Conservation (phyloP, 2,888 invertebrate genomes). For the Laothoe populi region DNA sequence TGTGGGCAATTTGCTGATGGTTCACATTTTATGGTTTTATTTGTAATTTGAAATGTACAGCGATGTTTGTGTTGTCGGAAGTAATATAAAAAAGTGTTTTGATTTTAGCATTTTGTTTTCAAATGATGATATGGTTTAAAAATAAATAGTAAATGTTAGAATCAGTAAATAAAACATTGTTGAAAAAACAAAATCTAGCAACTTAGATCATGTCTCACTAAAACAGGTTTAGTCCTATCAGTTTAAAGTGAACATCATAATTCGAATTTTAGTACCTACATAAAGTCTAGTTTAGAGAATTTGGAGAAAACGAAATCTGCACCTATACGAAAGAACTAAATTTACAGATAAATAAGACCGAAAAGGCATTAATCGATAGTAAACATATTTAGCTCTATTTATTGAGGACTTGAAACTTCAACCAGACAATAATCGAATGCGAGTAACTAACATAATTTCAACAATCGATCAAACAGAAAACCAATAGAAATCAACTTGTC, state of each 20-base stretch:
- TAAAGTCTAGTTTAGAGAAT: too few relatives aligned
- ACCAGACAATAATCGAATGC: background rate
- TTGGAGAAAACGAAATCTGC: too few relatives aligned
- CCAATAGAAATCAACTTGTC: constrained; percentile 57
- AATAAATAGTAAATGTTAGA: too few relatives aligned
- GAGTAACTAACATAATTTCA: constrained; percentile 21
- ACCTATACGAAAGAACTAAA: too few relatives aligned
- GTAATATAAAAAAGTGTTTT: constrained; percentile 24
- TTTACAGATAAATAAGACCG: too few relatives aligned
- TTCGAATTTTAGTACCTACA: too few relatives aligned
- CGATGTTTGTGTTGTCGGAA: background rate
- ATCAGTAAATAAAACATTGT: too few relatives aligned
- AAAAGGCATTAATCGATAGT: too few relatives aligned
- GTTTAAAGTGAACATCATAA: too few relatives aligned
- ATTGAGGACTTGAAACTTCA: background rate
- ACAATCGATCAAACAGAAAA: constrained; percentile 44
- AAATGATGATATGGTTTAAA: background rate
- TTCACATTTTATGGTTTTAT: constrained; percentile 56
- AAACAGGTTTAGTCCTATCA: too few relatives aligned
- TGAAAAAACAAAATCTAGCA: too few relatives aligned
- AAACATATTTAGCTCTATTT: background rate
- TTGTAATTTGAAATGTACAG: constrained; percentile 21
- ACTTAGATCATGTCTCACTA: too few relatives aligned
- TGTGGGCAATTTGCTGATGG: constrained; percentile 80
- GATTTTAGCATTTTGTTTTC: background rate